These are phyloP conservation scores for Falcaria lacertinaria DNA, from an alignment of 2,888 invertebrate genomes.

Conservation along the genomic window DNA sequence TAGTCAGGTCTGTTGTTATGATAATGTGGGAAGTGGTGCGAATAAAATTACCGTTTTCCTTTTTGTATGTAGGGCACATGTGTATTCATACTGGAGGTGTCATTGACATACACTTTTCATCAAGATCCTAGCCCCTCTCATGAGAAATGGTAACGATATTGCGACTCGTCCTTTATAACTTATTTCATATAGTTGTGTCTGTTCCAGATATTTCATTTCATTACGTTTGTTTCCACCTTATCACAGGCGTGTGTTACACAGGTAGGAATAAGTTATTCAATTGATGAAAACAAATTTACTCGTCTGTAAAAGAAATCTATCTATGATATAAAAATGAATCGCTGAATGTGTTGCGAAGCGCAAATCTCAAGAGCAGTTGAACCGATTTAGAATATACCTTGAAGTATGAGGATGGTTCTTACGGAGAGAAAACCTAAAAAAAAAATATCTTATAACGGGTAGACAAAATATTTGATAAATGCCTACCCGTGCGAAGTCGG, in stretches of 20 bases:
- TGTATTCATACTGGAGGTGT: not conserved
- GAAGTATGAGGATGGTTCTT: no score
- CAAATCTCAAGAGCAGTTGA: no score
- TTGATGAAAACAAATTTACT: no score
- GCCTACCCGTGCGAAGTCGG: no score
- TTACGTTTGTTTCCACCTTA: not conserved
- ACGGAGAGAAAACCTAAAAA: no score
- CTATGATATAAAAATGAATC: no score
- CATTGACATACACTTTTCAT: not conserved
- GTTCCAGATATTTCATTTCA: not conserved
- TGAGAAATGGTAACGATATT: not conserved
- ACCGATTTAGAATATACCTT: no score
- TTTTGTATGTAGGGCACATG: not conserved
- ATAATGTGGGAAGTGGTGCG: not conserved
- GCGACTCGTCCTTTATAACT: not conserved
- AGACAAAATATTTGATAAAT: no score
- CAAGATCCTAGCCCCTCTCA: not conserved
- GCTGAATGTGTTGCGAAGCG: no score
- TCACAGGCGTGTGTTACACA: no score
- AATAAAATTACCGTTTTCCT: conserved; percentile 4
- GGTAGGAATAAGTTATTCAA: not conserved
- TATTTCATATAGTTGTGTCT: not conserved
- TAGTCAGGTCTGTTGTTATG: conserved; percentile 10
- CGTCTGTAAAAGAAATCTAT: no score
- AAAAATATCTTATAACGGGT: no score